These are phyloP conservation scores for Cryptoprocta ferox DNA, from an alignment of 2,797 vertebrate species.

Conservation along the genomic window DNA sequence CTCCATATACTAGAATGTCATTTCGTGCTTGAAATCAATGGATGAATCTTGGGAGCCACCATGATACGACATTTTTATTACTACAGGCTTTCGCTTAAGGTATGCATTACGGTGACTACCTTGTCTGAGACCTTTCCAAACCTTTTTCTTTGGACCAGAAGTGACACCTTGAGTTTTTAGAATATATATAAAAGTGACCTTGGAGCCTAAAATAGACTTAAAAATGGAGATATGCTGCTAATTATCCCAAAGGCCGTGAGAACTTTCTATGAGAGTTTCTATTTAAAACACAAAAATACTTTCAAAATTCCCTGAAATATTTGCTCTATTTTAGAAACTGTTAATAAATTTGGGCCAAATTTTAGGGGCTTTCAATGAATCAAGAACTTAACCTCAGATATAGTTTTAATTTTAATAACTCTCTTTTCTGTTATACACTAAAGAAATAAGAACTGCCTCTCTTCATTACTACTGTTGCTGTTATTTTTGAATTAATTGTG, in stretches of 20 bases:
- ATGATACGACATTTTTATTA: neutral
- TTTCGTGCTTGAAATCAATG: neutral
- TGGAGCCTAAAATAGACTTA: neutral
- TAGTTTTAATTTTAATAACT: neutral
- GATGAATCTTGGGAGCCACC: neutral
- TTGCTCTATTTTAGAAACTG: constrained; percentile 11
- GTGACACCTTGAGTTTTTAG: neutral
- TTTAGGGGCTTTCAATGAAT: neutral
- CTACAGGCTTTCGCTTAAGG: neutral
- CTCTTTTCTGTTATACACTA: neutral
- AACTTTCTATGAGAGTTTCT: neutral
- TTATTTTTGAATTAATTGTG: neutral
- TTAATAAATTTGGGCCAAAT: neutral
- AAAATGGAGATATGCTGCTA: neutral
- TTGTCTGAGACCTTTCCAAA: neutral
- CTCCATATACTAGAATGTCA: neutral
- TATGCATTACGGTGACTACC: neutral
- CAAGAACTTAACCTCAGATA: neutral
- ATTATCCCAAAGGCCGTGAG: neutral
- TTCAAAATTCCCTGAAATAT: neutral
- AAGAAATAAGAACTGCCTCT: neutral
- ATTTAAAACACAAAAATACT: neutral
- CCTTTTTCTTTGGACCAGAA: neutral
- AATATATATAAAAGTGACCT: neutral
- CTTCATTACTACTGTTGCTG: neutral